Conservation (phyloP, 1,140 invertebrate species). For the Calephelis nemesis region DNA sequence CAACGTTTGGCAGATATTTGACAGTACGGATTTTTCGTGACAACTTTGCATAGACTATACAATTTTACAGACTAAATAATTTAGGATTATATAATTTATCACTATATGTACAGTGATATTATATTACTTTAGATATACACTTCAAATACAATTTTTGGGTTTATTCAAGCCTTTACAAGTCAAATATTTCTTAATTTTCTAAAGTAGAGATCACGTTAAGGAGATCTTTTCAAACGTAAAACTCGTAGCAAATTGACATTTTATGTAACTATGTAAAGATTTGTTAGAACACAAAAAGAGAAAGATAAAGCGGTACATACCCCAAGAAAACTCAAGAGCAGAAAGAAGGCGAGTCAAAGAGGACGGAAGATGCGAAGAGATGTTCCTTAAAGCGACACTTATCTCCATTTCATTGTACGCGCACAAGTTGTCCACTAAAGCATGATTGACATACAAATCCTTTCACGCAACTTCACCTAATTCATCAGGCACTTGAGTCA, state of each 20-base stretch:
- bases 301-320: constrained; percentile 40
- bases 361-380: constrained; percentile 70
- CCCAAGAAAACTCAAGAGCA: constrained; percentile 54
- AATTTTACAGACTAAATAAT: neutral
- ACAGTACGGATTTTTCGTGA: constrained; percentile 7
- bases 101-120: no score
- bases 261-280: constrained; percentile 1
- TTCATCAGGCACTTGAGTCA: constrained; percentile 74
- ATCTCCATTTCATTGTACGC: constrained; percentile 72
- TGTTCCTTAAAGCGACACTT: constrained; percentile 56
- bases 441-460: constrained; percentile 55
- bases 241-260: neutral
- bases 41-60: neutral
- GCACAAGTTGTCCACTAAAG: constrained; percentile 57
- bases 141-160: no score
- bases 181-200: no score
- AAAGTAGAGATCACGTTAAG: no score
- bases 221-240: no score
- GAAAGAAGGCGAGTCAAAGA: constrained; percentile 57
- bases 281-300: neutral
- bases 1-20: constrained; percentile 13
- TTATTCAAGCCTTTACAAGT: no score
- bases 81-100: neutral
- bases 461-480: constrained; percentile 70
- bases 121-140: no score